Evolutionary conservation across 2,888 invertebrate genomes (phyloP).

Genomic region (Drosophila buzzatii): DNA sequence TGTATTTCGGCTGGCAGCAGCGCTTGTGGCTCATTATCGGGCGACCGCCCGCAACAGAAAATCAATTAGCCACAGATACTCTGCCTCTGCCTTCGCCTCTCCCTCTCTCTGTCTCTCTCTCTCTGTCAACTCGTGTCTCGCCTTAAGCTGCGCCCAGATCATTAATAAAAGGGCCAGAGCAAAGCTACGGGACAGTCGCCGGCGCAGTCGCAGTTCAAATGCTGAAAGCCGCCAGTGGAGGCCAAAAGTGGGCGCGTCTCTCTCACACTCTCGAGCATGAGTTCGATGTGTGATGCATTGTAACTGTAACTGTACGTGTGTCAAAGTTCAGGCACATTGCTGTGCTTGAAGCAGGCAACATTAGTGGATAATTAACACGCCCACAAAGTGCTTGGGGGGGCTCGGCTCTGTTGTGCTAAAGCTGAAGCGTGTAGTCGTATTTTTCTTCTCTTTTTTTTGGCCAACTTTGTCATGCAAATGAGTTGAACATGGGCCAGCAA

Average conservation of each 20-base stretch:
- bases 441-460: conserved; percentile 54
- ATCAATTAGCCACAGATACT: conserved; percentile 69
- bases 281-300: conserved; percentile 8
- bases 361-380: conserved; percentile 81
- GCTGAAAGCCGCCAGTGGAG: conserved; percentile 23
- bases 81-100: conserved; percentile 11
- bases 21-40: conserved; percentile 3
- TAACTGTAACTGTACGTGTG: conserved; percentile 49
- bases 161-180: conserved; percentile 55
- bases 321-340: conserved; percentile 64
- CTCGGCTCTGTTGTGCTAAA: not conserved
- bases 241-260: conserved; percentile 46
- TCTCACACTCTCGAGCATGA: too few species aligned
- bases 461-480: conserved; percentile 79
- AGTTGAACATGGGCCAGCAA: conserved; percentile 50
- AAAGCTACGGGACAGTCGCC: conserved; percentile 33
- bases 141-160: conserved; percentile 62
- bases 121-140: not conserved
- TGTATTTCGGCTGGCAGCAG: conserved; percentile 11
- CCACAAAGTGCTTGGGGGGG: conserved; percentile 48
- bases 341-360: conserved; percentile 64
- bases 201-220: conserved; percentile 29
- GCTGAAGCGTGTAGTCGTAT: conserved; percentile 5
- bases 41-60: conserved; percentile 37
- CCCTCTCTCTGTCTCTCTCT: conserved; percentile 18